These are phyloP conservation scores for Pseudomyrmex pallidus DNA, from an alignment of 1,140 invertebrate species.

Conservation along the genomic window DNA sequence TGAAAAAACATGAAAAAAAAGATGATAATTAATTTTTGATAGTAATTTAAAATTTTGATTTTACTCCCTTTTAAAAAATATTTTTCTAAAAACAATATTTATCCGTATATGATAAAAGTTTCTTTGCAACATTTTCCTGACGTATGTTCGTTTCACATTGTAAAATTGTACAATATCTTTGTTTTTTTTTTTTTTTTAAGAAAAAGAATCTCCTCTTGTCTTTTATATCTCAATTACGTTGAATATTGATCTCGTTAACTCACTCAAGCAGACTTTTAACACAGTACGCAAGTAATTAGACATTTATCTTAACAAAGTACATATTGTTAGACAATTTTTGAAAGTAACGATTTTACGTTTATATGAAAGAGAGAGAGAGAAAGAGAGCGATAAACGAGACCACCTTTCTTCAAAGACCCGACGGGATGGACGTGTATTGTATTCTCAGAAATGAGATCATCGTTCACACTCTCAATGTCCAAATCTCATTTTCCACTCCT, in stretches of 20 bases:
- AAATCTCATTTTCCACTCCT: conserved; percentile 71
- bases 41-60: too few species aligned
- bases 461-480: conserved; percentile 63
- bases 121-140: too few species aligned
- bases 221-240: too few species aligned
- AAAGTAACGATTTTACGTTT: conserved; percentile 40
- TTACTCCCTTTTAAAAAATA: too few species aligned
- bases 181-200: too few species aligned
- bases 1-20: too few species aligned
- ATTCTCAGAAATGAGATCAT: conserved; percentile 68
- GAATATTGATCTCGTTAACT: neutral
- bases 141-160: too few species aligned
- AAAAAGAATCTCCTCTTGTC: too few species aligned
- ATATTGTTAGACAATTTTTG: conserved; percentile 26
- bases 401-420: conserved; percentile 51
- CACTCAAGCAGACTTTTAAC: neutral
- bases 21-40: too few species aligned
- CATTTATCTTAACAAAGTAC: neutral
- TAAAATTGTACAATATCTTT: too few species aligned
- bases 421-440: conserved; percentile 58
- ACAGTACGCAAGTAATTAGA: conserved; percentile 19
- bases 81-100: too few species aligned
- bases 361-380: neutral
- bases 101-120: too few species aligned
- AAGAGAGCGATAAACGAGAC: conserved; percentile 15